Evolutionary conservation across 1,140 invertebrate genomes (phyloP).

Genomic region (Choristoneura fumiferana): DNA sequence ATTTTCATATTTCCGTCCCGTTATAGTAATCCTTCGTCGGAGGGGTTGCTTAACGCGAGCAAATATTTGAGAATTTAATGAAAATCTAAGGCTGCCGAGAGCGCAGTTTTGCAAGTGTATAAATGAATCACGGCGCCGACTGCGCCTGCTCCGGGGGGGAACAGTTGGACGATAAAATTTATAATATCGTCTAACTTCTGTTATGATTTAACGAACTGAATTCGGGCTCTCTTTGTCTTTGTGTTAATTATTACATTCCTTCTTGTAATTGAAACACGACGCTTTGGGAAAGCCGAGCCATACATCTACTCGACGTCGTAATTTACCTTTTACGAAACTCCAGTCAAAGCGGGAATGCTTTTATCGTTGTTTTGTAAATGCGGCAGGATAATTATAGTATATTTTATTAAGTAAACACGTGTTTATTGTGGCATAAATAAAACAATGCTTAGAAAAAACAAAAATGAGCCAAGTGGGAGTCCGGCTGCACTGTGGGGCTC

Average conservation of each 20-base stretch:
- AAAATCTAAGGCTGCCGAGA: slow-evolving; percentile 48
- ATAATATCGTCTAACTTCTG: slow-evolving; percentile 64
- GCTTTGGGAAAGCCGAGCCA: slow-evolving; percentile 17
- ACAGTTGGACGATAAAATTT: slow-evolving; percentile 60
- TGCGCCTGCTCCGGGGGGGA: slow-evolving; percentile 38
- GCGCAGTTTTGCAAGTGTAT: slow-evolving; percentile 54
- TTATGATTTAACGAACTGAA: slow-evolving; percentile 68
- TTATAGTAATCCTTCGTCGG: slow-evolving; percentile 38
- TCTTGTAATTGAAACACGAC: slow-evolving; percentile 25
- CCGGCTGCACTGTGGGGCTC: too few relatives aligned
- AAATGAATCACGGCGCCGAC: slow-evolving; percentile 55
- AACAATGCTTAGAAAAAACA: too few relatives aligned
- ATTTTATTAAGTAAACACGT: too few relatives aligned
- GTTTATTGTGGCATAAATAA: too few relatives aligned
- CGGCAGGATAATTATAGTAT: background rate
- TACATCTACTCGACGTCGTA: slow-evolving; percentile 1
- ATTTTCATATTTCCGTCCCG: slow-evolving; percentile 43
- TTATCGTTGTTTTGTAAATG: background rate
- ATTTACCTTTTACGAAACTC: slow-evolving; percentile 9
- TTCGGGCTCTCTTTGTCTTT: slow-evolving; percentile 46
- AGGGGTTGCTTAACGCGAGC: slow-evolving; percentile 41
- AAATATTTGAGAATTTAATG: slow-evolving; percentile 67
- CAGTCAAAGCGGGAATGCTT: slow-evolving; percentile 5
- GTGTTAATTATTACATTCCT: slow-evolving; percentile 44
- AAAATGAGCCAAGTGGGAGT: too few relatives aligned